These are phyloP conservation scores for Syrrhaptes paradoxus DNA, from an alignment of 2,113 vertebrate genomes.

Conservation along the genomic window DNA sequence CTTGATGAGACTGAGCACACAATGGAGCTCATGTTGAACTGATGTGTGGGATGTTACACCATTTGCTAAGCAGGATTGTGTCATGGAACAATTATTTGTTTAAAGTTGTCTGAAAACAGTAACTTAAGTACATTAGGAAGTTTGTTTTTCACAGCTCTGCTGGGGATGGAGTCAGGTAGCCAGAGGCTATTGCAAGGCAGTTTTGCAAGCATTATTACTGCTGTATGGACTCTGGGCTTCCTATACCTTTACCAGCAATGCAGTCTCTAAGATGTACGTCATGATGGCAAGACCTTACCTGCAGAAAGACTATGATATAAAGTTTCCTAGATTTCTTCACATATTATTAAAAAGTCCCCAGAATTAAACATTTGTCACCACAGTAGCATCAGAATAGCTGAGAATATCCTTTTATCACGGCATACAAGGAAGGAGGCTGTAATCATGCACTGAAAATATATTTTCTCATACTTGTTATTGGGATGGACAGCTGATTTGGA, in stretches of 20 bases:
- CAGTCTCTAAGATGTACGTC: background rate
- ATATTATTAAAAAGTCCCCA: background rate
- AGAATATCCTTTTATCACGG: background rate
- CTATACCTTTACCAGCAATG: background rate
- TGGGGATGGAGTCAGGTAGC: background rate
- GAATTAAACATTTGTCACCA: background rate
- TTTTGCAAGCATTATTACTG: background rate
- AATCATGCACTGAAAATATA: background rate
- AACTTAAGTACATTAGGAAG: background rate
- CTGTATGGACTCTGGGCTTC: background rate
- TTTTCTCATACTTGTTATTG: background rate
- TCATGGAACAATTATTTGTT: background rate
- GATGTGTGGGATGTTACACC: background rate
- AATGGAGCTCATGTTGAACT: background rate
- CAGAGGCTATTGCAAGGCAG: background rate
- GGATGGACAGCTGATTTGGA: background rate
- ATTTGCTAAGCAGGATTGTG: background rate
- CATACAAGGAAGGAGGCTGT: background rate
- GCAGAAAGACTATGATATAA: background rate
- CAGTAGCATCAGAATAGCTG: background rate
- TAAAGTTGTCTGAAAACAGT: background rate
- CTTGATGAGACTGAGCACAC: slow-evolving; percentile 55
- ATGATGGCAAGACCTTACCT: background rate
- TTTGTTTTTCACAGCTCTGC: background rate
- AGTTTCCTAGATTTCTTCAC: background rate